Evolutionary conservation across 2,888 invertebrate genomes (phyloP).

Genomic region (Caenorhabditis sinica): DNA sequence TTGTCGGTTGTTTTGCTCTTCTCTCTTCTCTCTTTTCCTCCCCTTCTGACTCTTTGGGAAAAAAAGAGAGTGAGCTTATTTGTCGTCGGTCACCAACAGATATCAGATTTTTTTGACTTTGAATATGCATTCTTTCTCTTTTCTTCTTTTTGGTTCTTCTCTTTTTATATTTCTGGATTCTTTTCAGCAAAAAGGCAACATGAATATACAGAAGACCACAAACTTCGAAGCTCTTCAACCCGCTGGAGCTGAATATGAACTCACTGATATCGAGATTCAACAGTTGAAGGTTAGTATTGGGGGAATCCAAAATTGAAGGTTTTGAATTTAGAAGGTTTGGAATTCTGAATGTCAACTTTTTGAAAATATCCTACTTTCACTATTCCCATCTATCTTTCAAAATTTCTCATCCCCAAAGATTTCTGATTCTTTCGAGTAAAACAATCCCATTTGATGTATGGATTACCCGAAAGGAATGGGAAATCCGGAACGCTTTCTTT

Average conservation of each 20-base stretch:
- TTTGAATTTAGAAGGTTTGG: no score
- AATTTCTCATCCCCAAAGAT: not conserved
- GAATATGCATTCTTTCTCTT: constrained; percentile 11
- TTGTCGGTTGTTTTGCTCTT: constrained; percentile 42
- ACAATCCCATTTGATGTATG: not conserved
- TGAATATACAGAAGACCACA: constrained; percentile 46
- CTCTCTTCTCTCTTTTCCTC: constrained; percentile 18
- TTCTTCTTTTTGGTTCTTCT: not conserved
- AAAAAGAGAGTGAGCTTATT: constrained; percentile 29
- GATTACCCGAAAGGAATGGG: not conserved
- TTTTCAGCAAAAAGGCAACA: constrained; percentile 18
- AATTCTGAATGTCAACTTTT: not conserved
- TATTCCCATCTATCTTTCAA: not conserved
- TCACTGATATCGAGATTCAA: constrained; percentile 80
- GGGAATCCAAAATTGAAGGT: not conserved
- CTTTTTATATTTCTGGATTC: not conserved
- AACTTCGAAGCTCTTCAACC: constrained; percentile 57
- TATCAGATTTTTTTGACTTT: constrained; percentile 29
- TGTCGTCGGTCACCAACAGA: constrained; percentile 38
- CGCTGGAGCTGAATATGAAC: constrained; percentile 67
- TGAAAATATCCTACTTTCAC: not conserved
- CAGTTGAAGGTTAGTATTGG: constrained; percentile 75
- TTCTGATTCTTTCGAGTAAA: not conserved
- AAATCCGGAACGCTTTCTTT: constrained; percentile 5
- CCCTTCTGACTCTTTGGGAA: constrained; percentile 34